Evolutionary conservation across 2,113 vertebrate genomes (phyloP), one percentile per base, ranked within the genome.

Genomic region (Bubo blakistoni): DNA sequence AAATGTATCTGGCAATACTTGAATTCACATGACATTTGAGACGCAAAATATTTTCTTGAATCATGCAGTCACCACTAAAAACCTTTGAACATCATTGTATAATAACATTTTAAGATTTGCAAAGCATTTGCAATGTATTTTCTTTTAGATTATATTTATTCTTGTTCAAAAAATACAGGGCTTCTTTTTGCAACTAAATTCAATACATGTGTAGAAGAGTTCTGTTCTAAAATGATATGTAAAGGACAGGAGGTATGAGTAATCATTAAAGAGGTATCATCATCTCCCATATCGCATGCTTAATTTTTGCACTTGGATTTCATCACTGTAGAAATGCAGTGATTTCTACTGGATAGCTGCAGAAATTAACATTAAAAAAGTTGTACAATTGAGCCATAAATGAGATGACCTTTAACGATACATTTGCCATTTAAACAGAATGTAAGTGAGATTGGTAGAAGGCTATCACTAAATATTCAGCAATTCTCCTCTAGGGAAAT

Each of bases 401-500:
- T n/a, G 77, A 94, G 81, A 96, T 95, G 91, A 97, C 90, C 95
- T 97, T 98, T 97, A 90, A 63, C 89, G 91, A 95, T 90, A 89
- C 65, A 74, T 74, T 84, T 96, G 96, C 58, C 97, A 96, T 97
- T 97, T 96, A 86, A 96, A 88, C 55, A 93, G 79, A 83, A 82
- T n/a, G 69, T 47, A 46, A 92, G 27, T 27, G 73, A 85, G 86
- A 97, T 88, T 61, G 63, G 72, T 46, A 46, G 55, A 59, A 58
- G 32, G 32, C 42, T 76, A 59, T n/a, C 25, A 29, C 55, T 59
- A 59, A 59, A 46, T 76, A 59, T 46, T 58, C 72, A 76, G 54
- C 13, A 89, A 77, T 92, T 95, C 78, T 84, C 83, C 98, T 96
- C 95, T 42, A 94, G 96, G 96, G 98, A 98, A 98, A 98, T 96